phyloP scores from a whole-genome alignment of 2,888 invertebrate genomes.

The Papilio elwesi region DNA sequence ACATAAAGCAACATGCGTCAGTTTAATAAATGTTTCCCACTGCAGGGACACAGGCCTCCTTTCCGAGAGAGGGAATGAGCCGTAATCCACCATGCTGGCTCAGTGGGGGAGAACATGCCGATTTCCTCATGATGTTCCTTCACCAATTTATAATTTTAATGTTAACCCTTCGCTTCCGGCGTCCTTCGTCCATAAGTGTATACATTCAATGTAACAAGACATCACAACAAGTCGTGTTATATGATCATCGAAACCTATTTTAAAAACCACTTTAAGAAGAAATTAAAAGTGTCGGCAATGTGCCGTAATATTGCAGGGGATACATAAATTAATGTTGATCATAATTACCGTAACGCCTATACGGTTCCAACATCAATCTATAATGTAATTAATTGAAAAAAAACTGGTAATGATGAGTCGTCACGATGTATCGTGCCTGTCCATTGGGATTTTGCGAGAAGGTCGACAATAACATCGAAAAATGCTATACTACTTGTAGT shows the following conservation, averaged over 20 bases:
- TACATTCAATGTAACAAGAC: no score
- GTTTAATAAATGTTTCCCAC: no score
- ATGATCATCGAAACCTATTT: background rate
- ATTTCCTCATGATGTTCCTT: no score
- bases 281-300: background rate
- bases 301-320: background rate
- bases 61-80: no score
- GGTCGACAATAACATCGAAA: slow-evolving; percentile 4
- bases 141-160: no score
- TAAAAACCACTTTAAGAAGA: background rate
- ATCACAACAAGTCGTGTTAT: background rate
- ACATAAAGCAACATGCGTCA: no score
- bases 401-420: slow-evolving; percentile 17
- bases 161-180: no score
- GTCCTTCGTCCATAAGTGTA: no score
- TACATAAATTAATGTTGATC: slow-evolving; percentile 4
- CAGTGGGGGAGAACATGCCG: no score
- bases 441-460: slow-evolving; percentile 12
- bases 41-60: no score
- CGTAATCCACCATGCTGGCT: no score
- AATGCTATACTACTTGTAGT: background rate
- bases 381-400: slow-evolving; percentile 13
- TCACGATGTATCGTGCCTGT: slow-evolving; percentile 19
- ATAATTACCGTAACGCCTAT: slow-evolving; percentile 7
- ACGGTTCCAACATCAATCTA: slow-evolving; percentile 4